Base-by-base conservation (phyloP, 2,888 invertebrate genomes). In the Ctena decussata region DNA sequence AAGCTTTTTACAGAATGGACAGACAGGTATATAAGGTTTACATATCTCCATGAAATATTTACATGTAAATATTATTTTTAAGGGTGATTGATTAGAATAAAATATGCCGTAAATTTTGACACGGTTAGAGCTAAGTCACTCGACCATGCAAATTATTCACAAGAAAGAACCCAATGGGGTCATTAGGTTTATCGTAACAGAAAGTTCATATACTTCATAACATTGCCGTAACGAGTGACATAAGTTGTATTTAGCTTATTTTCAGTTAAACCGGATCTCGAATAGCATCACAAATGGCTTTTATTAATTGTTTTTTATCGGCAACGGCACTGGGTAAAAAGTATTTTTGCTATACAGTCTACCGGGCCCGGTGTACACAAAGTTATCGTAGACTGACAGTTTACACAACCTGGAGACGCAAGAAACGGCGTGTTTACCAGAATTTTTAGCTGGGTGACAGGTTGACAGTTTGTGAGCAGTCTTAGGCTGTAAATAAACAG, bases 301-400 rank as follows among this genome's bases (percentile, higher is more conserved):
- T 12, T 30, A 35, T 35, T 65, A 30, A 60, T 65, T 24, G 65
- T 35, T 65, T 21, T 30, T 30, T 60, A 30, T 60, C 5, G 8
- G 24, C 11, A 35, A n/a, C 30, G 65, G 65, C 8, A 24, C 65
- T 65, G 65, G 65, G 65, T 65, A 35, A 65, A 65, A 71, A 35
- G 65, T 65, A 83, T 80, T 86, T 83, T 83, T 77, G 70, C 70
- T 86, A 86, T 83, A 83, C 86, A 83, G 18, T n/a, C 77, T 74
- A 82, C 80, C 65, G 86, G 86, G 80, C 82, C 80, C 30, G 0
- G 1, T 12, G 18, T 65, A 35, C 35, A 60, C 60, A 65, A 18
- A 27, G 32, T 35, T 24, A 65, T 65, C 65, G 65, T 65, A 65
- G 65, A 65, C 11, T 30, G 32, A 18, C 65, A 11, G 41, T 41